These are phyloP conservation scores for Dasypus novemcinctus DNA, from an alignment of 2,113 vertebrate genomes.

Conservation along the genomic window DNA sequence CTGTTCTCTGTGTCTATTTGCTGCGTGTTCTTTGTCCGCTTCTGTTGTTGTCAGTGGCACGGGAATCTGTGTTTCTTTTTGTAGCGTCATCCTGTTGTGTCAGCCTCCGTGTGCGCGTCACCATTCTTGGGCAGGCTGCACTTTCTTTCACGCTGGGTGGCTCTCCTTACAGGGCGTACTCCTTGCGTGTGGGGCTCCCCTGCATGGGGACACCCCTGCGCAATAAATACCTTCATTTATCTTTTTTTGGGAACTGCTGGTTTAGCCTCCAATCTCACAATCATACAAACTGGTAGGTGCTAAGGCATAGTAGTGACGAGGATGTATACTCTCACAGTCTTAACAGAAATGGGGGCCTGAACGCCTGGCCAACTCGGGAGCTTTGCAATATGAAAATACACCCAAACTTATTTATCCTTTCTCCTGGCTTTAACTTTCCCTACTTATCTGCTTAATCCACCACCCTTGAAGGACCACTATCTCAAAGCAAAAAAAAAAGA, in stretches of 20 bases:
- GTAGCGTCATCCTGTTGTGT: no score
- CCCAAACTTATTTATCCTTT: constrained; percentile 1
- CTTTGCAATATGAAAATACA: constrained; percentile 37
- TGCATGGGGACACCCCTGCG: no score
- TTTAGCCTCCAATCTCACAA: constrained; percentile 19
- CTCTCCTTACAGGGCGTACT: no score
- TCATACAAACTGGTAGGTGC: not conserved
- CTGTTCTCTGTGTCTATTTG: no score
- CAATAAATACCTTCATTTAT: not conserved
- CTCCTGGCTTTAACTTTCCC: not conserved
- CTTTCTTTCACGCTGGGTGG: no score
- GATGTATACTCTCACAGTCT: not conserved
- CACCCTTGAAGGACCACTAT: not conserved
- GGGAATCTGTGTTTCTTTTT: no score
- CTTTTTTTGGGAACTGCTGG: not conserved
- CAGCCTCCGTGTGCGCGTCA: no score
- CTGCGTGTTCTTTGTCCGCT: no score
- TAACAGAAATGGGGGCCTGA: not conserved
- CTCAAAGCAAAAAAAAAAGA: not conserved
- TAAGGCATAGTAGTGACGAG: not conserved
- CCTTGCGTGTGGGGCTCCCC: no score
- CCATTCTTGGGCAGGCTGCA: no score
- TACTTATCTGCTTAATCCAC: not conserved
- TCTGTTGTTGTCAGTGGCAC: no score
- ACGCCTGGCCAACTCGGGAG: not conserved